Percentiles rank a stretch among this genome's conserved stretches.
phyloP scores from a whole-genome alignment of 2,888 invertebrate genomes.

The Galerucella pusilla region DNA sequence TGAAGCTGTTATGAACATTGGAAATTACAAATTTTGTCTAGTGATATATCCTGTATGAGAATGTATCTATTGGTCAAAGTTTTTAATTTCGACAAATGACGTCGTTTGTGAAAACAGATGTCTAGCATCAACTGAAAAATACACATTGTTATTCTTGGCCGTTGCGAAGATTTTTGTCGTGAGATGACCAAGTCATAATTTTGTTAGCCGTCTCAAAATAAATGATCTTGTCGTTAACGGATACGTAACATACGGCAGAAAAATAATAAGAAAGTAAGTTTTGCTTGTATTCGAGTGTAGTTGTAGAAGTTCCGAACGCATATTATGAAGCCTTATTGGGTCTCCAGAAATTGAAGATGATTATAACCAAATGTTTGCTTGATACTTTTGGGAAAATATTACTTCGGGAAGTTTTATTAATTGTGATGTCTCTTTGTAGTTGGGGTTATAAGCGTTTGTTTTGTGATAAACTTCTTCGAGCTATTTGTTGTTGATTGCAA shows the following conservation, averaged over 20 bases:
- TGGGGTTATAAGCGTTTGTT: background rate
- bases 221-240: constrained; percentile 65
- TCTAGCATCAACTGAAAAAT: constrained; percentile 8
- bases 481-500: too few relatives aligned
- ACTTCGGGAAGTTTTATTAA: background rate
- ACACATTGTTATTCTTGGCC: constrained; percentile 3
- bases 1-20: too few relatives aligned
- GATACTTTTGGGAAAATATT: constrained; percentile 3
- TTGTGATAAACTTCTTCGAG: too few relatives aligned
- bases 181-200: constrained; percentile 67
- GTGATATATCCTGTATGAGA: background rate
- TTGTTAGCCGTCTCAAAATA: constrained; percentile 68
- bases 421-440: background rate
- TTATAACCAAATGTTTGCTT: constrained; percentile 46
- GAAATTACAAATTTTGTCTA: too few relatives aligned
- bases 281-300: constrained; percentile 27
- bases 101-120: constrained; percentile 14
- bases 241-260: constrained; percentile 56
- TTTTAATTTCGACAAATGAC: background rate
- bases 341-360: constrained; percentile 20
- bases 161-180: constrained; percentile 56
- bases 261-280: constrained; percentile 49
- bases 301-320: constrained; percentile 42
- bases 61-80: background rate
- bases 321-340: constrained; percentile 34